Percentiles rank a stretch among this genome's conserved stretches.
These are phyloP conservation scores for Drosophila nigromelanica DNA, from an alignment of 1,140 invertebrate species.

Conservation along the genomic window DNA sequence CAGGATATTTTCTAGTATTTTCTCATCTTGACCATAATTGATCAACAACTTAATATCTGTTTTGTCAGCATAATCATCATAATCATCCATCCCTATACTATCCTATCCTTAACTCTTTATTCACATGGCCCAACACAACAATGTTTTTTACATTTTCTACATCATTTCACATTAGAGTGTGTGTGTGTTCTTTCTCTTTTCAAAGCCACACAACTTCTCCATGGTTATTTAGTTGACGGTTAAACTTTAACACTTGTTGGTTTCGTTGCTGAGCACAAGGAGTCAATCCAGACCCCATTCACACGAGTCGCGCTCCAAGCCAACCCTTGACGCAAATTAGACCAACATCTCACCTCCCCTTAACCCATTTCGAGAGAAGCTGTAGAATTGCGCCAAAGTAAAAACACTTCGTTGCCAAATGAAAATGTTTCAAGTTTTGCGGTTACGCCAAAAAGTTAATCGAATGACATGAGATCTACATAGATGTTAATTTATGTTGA, in stretches of 20 bases:
- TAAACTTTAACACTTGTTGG: conserved; percentile 1
- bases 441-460: conserved; percentile 31
- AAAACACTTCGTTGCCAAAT: conserved; percentile 23
- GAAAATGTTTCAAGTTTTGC: conserved; percentile 53
- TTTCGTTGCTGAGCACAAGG: background rate
- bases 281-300: background rate
- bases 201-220: background rate
- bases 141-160: background rate
- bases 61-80: no score
- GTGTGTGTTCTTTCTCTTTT: no score
- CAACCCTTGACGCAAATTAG: conserved; percentile 2
- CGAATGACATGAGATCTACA: conserved; percentile 31
- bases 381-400: conserved; percentile 2
- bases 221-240: background rate
- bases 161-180: background rate
- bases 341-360: background rate
- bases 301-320: no score
- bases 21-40: no score
- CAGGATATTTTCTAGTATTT: no score
- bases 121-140: no score
- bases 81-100: no score
- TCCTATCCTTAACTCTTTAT: no score
- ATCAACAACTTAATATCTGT: no score
- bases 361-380: background rate
- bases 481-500: conserved; percentile 27